Conservation (phyloP, 2,113 vertebrate species). For the Scolopax mira region DNA sequence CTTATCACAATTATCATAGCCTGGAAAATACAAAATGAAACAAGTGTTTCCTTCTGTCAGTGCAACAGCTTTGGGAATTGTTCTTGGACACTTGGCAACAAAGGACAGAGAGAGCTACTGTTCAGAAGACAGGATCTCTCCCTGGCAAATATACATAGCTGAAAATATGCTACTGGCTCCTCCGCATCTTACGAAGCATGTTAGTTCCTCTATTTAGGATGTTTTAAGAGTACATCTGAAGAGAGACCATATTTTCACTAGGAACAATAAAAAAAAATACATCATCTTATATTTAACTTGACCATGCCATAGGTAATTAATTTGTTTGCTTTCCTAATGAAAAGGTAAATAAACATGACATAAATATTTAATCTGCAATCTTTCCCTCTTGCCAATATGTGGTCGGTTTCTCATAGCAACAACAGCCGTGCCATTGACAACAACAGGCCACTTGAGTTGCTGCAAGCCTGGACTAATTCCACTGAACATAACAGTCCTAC, state of each 20-base stretch:
- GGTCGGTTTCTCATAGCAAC: conserved; percentile 27
- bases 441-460: background rate
- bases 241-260: background rate
- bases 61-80: background rate
- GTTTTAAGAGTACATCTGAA: background rate
- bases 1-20: background rate
- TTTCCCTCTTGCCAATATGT: background rate
- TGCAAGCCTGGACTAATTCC: background rate
- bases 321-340: background rate
- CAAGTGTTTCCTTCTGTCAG: background rate
- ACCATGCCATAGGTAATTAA: background rate
- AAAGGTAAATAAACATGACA: conserved; percentile 14
- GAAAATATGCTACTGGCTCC: background rate
- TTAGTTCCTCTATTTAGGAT: background rate
- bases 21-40: background rate
- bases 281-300: background rate
- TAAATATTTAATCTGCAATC: background rate
- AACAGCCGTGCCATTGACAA: background rate
- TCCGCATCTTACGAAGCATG: background rate
- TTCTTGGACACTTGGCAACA: background rate
- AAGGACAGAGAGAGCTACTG: background rate
- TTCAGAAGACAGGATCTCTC: background rate
- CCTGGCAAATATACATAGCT: background rate
- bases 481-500: background rate
- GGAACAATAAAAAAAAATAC: background rate